Base-by-base conservation (phyloP, 2,888 invertebrate genomes). In the Corbicula japonica region DNA sequence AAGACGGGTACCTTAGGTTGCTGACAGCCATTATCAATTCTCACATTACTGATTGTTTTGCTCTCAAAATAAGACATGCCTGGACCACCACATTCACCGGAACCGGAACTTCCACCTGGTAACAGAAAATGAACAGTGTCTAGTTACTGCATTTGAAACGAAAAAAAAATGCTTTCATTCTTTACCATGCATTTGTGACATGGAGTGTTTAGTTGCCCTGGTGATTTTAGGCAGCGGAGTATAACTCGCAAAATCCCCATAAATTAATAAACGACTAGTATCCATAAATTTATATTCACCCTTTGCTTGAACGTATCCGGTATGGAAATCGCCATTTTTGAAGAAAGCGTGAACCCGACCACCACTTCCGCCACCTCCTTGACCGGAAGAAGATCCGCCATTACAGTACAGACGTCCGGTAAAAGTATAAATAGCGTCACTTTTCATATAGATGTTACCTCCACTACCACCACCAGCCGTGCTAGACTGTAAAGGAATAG, bases 301-400 rank as follows among this genome's bases (percentile, higher is more conserved):
- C 76, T 87, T 83, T 18, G 89, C 78, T n/a, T 80, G 73, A 0
- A 87, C 80, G 28, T 80, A 81, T 15, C 86, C 87, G 58, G 83
- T 87, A 46, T 80, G 76, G 63, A 83, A 89, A 32, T 75, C 44
- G 35, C 89, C 88, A 32, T 54, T 26, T 30, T 69, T 72, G 69
- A 84, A 85, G 69, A 73, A 73, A 28, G 87, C 83, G 41, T 73
- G 78, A 8, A 90, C 79, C 34, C 84, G 56, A 3, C 90, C 90
- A 23, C 89, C 90, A 28, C 88, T 85, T n/a, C 90, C 90, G 44
- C 89, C 89, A 5, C 90, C 90, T 2, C 89, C 88, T 5, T 46
- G 46, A 4, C 79, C 70, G 8, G 35, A 30, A 15, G 86, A 84
- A 38, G 60, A 73, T 0, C 90, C 90, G 46, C 90, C 90, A 62